Percentiles rank a stretch among this genome's conserved stretches.
Evolutionary conservation across 2,888 invertebrate genomes (phyloP).

Genomic region (Agrotis puta): DNA sequence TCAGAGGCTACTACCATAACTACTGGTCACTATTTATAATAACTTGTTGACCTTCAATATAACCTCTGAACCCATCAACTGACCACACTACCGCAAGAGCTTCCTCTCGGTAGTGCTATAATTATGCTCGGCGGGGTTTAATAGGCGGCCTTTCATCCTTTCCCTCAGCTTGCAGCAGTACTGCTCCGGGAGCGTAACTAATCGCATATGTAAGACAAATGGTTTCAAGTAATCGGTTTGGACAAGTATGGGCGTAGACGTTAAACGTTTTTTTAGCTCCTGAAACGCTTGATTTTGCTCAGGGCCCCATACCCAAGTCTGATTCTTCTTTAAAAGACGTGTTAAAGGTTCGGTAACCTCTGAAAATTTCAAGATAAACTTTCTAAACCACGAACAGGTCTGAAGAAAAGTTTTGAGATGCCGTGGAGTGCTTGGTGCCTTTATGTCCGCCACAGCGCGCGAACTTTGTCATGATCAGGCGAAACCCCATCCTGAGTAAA

Average conservation of each 20-base stretch:
- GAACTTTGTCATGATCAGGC: too few relatives aligned
- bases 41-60: background rate
- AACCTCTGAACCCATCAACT: too few relatives aligned
- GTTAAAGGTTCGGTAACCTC: background rate
- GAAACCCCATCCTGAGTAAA: too few relatives aligned
- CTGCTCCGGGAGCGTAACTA: background rate
- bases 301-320: background rate
- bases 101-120: background rate
- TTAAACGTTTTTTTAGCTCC: background rate
- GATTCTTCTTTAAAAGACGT: background rate
- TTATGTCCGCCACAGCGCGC: too few relatives aligned
- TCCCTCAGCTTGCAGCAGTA: background rate
- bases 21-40: too few relatives aligned
- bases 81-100: background rate
- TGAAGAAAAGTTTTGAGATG: background rate
- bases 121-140: background rate
- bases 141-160: background rate
- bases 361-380: background rate
- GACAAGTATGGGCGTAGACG: background rate
- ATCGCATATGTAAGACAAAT: background rate
- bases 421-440: background rate
- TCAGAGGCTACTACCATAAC: too few relatives aligned
- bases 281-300: background rate
- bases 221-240: background rate
- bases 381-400: background rate